A percentile compares a stretch with the other conserved stretches of the same genome.
These are phyloP conservation scores for Pectinophora gossypiella DNA, from an alignment of 1,140 invertebrate genomes.

Conservation along the genomic window DNA sequence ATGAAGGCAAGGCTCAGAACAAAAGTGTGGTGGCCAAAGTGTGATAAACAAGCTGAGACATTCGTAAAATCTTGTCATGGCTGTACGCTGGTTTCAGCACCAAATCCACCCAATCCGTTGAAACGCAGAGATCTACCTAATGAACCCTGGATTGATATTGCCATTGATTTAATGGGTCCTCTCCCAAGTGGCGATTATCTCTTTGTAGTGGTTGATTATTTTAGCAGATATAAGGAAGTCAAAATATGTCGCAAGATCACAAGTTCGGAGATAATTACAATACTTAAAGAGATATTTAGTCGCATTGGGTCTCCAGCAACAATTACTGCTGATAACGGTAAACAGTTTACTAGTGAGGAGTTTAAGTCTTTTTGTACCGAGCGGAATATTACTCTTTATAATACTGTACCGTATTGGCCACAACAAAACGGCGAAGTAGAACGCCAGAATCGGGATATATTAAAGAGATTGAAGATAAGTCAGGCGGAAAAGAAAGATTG, in stretches of 20 bases:
- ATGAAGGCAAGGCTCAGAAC: background rate
- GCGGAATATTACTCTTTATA: conserved; percentile 4
- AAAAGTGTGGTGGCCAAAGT: conserved; percentile 5
- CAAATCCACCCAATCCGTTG: background rate
- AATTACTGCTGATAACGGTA: conserved; percentile 17
- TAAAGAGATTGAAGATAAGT: background rate
- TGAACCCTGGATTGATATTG: background rate
- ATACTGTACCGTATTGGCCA: background rate
- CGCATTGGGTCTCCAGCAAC: conserved; percentile 13
- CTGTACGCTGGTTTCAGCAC: background rate
- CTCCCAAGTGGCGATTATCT: background rate
- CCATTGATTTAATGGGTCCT: background rate
- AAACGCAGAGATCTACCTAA: background rate
- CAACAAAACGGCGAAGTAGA: background rate
- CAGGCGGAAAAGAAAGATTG: conserved; percentile 14
- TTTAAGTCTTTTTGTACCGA: conserved; percentile 16
- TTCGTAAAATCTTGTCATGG: background rate
- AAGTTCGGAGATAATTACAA: background rate
- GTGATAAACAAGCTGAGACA: background rate
- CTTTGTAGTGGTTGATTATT: background rate
- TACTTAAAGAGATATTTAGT: background rate
- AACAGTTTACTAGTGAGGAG: conserved; percentile 13
- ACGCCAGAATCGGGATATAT: background rate
- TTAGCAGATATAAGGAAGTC: background rate
- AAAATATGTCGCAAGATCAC: background rate